Evolutionary conservation across 2,888 invertebrate species (phyloP).

Genomic region (Antitype chi): DNA sequence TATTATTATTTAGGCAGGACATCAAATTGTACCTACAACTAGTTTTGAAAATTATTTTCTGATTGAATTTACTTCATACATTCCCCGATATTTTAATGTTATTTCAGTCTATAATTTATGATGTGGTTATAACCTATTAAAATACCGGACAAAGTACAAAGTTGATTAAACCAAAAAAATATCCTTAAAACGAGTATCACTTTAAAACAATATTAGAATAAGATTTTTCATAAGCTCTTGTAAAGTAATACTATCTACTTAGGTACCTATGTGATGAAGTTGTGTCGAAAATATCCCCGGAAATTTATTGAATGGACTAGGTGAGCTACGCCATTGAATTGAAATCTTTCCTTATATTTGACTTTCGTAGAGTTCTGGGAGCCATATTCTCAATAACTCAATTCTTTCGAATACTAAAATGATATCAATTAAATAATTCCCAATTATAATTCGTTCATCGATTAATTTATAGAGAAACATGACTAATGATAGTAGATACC

Average conservation of each 20-base stretch:
- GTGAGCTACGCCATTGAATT: background rate
- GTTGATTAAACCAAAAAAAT: background rate
- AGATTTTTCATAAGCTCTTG: constrained; percentile 21
- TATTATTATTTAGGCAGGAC: background rate
- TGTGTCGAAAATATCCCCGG: background rate
- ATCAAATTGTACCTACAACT: background rate
- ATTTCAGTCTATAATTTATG: background rate
- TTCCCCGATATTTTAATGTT: constrained; percentile 21
- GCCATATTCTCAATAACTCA: background rate
- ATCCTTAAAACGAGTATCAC: constrained; percentile 1
- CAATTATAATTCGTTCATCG: background rate
- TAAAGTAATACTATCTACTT: constrained; percentile 21
- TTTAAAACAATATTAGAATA: background rate
- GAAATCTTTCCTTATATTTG: background rate
- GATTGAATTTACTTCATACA: background rate
- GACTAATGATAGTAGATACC: background rate
- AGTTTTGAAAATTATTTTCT: constrained; percentile 8
- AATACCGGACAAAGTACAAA: constrained; percentile 15
- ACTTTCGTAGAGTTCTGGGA: background rate
- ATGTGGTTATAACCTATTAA: constrained; percentile 23
- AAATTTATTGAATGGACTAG: background rate
- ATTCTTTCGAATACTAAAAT: background rate
- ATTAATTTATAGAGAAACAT: background rate
- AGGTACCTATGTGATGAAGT: constrained; percentile 24
- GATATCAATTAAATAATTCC: background rate